Conservation (phyloP, 2,113 vertebrate species). For the Lophochroa leadbeateri region DNA sequence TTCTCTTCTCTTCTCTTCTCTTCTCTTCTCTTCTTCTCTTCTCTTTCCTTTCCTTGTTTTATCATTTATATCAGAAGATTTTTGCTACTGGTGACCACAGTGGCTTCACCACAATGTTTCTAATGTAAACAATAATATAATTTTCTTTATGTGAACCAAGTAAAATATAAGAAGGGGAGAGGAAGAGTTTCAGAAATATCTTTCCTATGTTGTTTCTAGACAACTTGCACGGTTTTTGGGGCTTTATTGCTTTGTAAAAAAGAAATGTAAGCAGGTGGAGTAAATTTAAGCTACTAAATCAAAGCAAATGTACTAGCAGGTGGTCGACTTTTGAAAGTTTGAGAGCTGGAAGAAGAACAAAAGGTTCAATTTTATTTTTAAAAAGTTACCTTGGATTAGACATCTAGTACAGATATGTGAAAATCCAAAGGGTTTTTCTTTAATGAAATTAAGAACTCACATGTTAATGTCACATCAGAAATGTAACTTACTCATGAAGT, state of each 20-base stretch:
- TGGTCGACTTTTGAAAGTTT: not conserved
- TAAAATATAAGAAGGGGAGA: not conserved
- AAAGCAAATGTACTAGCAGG: conserved; percentile 36
- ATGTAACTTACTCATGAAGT: not conserved
- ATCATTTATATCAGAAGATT: not conserved
- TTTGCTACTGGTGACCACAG: not conserved
- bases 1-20: too few relatives aligned
- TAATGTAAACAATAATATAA: not conserved
- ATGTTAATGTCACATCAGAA: not conserved
- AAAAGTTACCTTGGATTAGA: not conserved
- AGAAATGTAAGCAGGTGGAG: not conserved
- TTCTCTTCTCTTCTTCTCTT: too few relatives aligned
- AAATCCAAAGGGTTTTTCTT: not conserved
- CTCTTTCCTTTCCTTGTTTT: too few relatives aligned
- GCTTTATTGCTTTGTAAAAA: not conserved
- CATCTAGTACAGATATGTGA: not conserved
- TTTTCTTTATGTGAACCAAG: not conserved
- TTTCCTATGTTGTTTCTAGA: not conserved
- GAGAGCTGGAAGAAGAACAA: conserved; percentile 44
- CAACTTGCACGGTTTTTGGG: not conserved
- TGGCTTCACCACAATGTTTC: not conserved
- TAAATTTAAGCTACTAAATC: conserved; percentile 42
- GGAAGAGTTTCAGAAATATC: not conserved
- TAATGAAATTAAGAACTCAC: not conserved
- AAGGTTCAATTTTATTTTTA: not conserved